A percentile compares a stretch with the other conserved stretches of the same genome.
Evolutionary conservation across 2,113 vertebrate genomes (phyloP).

Genomic region (Junco hyemalis): DNA sequence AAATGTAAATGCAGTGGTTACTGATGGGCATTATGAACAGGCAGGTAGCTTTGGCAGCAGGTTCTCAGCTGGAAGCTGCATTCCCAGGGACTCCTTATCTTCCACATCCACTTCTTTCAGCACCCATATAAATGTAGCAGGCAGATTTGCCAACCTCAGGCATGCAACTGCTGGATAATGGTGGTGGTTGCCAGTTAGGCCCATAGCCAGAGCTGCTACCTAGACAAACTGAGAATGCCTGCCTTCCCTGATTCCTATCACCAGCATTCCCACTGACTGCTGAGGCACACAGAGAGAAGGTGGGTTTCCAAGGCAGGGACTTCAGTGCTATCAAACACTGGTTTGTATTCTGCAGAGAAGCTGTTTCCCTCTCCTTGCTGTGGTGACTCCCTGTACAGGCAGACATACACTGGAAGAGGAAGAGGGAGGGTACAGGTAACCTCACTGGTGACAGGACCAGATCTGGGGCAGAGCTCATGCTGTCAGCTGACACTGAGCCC

Average conservation of each 20-base stretch:
- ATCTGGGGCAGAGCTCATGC: not conserved
- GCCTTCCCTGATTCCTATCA: not conserved
- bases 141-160: not conserved
- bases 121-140: not conserved
- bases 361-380: not conserved
- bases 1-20: not conserved
- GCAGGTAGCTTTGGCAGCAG: not conserved
- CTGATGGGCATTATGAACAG: not conserved
- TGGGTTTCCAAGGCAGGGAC: not conserved
- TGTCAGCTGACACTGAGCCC: not conserved
- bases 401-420: not conserved
- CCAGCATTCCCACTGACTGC: not conserved
- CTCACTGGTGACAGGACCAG: not conserved
- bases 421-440: not conserved
- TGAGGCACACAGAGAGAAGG: not conserved
- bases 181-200: not conserved
- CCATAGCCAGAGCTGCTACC: not conserved
- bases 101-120: not conserved
- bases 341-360: not conserved
- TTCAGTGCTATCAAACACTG: not conserved
- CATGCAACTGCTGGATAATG: not conserved
- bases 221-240: not conserved
- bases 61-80: not conserved
- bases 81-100: slow-evolving; percentile 11
- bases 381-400: not conserved